A percentile compares a stretch with the other conserved stretches of the same genome.
These are phyloP conservation scores for Syngnathus typhle DNA, from an alignment of 2,113 vertebrate species.

Conservation along the genomic window DNA sequence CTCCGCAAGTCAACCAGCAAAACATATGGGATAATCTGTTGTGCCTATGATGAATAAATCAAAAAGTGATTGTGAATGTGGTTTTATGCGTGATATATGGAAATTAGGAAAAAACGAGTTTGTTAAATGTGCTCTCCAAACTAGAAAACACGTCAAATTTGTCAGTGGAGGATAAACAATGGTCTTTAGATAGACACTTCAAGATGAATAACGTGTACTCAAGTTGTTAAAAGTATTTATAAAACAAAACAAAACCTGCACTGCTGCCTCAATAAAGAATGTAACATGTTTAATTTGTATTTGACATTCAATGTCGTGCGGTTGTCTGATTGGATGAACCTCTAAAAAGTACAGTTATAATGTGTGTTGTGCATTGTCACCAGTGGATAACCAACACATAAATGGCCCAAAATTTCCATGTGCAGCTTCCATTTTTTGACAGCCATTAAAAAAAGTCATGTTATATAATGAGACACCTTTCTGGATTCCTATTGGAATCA, in stretches of 20 bases:
- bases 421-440: not conserved
- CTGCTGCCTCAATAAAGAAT: conserved; percentile 7
- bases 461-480: too few species aligned
- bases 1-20: conserved; percentile 19
- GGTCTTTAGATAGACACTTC: not conserved
- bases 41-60: conserved; percentile 11
- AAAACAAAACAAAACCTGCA: not conserved
- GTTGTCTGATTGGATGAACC: not conserved
- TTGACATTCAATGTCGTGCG: not conserved
- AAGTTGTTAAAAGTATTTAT: not conserved
- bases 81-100: conserved; percentile 2
- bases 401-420: not conserved
- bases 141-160: not conserved
- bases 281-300: not conserved
- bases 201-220: not conserved
- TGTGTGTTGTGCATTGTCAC: not conserved
- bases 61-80: not conserved
- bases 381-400: not conserved
- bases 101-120: conserved; percentile 9
- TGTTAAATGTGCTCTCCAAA: conserved; percentile 16
- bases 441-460: too few species aligned
- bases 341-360: not conserved
- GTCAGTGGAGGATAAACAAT: not conserved
- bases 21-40: conserved; percentile 18
- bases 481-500: not conserved